Base-by-base conservation (phyloP, 2,797 vertebrate species). In the Poecilia picta region DNA sequence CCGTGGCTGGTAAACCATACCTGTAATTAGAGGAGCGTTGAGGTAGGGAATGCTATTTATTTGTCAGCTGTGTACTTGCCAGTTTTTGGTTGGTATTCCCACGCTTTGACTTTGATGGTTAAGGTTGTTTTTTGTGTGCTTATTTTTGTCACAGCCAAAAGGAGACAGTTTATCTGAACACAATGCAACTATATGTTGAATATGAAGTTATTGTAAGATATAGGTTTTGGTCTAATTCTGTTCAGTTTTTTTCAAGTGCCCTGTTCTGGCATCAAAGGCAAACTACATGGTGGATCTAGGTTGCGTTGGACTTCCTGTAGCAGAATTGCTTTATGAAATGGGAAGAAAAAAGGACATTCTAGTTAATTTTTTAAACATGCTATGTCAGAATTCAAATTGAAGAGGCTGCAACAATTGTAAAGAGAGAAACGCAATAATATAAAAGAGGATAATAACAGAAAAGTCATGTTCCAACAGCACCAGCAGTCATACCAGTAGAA, bases 1-100 rank as follows among this genome's bases (percentile, higher is more conserved):
- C 86, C 81, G 73, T 91, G 89, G 89, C 88, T 92, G 92, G 93
- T 94, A 91, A 95, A 93, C 92, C 93, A 89, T 93, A 89, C 86
- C 89, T 91, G 89, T 89, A 93, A 93, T 94, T 93, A 93, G 82
- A 92, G 82, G 91, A 88, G 83, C 88, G 87, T 80, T 88, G 90
- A 92, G 88, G 85, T 82, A 89, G 87, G 79, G 82, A 82, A 83
- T 91, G 89, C 89, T 92, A 88, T 94, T 92, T 93, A 93, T 93
- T 88, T 91, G 87, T 88, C 82, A 89, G 89, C 89, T 84, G 78
- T 88, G 83, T 81, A 77, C 41, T 85, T 89, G 85, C 87, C 86
- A 88, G 82, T 39, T 82, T 89, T 90, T 78, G 89, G 91, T 84
- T 81, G 80, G 78, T 78, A 83, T 91, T 93, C 88, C 90, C 91